Base-by-base conservation (phyloP, 2,113 vertebrate genomes). In the Notarius quadriscutis region DNA sequence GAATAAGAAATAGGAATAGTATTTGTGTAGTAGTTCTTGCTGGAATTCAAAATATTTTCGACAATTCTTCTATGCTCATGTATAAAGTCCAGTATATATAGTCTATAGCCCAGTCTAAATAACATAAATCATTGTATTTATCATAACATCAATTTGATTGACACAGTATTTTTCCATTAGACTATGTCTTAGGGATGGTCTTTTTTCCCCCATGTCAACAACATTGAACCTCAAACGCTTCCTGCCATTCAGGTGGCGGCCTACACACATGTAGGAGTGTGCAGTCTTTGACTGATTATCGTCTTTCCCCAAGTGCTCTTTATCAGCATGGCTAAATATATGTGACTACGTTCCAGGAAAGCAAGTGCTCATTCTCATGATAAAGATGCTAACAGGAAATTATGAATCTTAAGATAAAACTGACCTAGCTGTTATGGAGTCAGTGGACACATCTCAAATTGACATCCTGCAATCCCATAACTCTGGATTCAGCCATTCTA, bases 261-360 rank as follows among this genome's bases (percentile, higher is more conserved):
- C 94, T 92, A 93, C 91, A 89, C 87, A 17, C 93, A 90, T 86
- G 89, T 78, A 87, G 88, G 84, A 91, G 87, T 88, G 87, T 88
- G 91, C 22, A 55, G 90, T 88, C 86, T 89, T 91, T 94, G 92
- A 94, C 92, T 94, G 92, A 95, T 95, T 94, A 91, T 92, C 93
- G 85, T 90, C 88, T 95, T 93, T 90, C 93, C 92, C 87, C 57
- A 86, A 83, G 86, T 91, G 18, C 60, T 82, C 48, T 91, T 95
- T 96, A 96, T 96, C 95, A 95, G 93, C 86, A 71, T 83, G 87
- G 89, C 94, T 93, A 93, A 94, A 89, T 89, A 91, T 89, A 91
- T 34, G 83, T 93, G 92, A 91, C 89, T 84, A 60, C 89, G 90
- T 85, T 90, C 93, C 93, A 94, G 89, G 78, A 86, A 89, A 89